Percentiles rank a stretch among this genome's conserved stretches.
Conservation (phyloP, 2,888 invertebrate genomes). For the Creontiades dilutus region DNA sequence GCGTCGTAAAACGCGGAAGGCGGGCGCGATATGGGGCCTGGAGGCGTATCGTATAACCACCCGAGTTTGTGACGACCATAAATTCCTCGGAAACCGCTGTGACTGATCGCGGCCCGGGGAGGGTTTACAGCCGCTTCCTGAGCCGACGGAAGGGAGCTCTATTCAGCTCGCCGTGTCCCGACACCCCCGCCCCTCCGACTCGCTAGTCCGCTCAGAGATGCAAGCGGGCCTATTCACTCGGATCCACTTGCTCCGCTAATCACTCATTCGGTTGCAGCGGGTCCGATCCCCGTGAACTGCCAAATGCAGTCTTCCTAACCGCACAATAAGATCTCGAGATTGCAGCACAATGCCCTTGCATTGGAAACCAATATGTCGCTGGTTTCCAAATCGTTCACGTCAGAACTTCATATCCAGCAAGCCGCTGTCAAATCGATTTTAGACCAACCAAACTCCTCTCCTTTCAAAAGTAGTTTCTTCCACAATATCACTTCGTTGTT, state of each 20-base stretch:
- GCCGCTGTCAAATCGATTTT: too few relatives aligned
- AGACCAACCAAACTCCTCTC: too few relatives aligned
- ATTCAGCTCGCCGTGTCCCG: neutral
- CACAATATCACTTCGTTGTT: too few relatives aligned
- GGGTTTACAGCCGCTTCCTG: slow-evolving; percentile 28
- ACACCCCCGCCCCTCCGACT: neutral
- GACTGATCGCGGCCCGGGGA: slow-evolving; percentile 24
- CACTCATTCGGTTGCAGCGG: neutral
- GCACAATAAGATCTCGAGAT: too few relatives aligned
- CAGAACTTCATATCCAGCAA: too few relatives aligned
- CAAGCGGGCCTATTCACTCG: neutral
- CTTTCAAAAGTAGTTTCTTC: too few relatives aligned
- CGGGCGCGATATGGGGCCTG: neutral
- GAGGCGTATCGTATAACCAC: neutral
- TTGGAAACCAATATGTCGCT: too few relatives aligned
- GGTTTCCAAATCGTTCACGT: too few relatives aligned
- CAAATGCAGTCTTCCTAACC: neutral
- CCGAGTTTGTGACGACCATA: slow-evolving; percentile 31
- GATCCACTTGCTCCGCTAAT: neutral
- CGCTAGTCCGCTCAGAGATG: neutral
- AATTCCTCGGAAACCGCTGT: slow-evolving; percentile 11
- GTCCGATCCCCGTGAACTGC: neutral
- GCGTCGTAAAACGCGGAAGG: slow-evolving; percentile 4
- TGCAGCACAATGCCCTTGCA: too few relatives aligned
- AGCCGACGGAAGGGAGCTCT: slow-evolving; percentile 23